Percentiles rank a stretch among this genome's conserved stretches.
These are phyloP conservation scores for Platichthys flesus DNA, from an alignment of 2,113 vertebrate species.

Conservation along the genomic window DNA sequence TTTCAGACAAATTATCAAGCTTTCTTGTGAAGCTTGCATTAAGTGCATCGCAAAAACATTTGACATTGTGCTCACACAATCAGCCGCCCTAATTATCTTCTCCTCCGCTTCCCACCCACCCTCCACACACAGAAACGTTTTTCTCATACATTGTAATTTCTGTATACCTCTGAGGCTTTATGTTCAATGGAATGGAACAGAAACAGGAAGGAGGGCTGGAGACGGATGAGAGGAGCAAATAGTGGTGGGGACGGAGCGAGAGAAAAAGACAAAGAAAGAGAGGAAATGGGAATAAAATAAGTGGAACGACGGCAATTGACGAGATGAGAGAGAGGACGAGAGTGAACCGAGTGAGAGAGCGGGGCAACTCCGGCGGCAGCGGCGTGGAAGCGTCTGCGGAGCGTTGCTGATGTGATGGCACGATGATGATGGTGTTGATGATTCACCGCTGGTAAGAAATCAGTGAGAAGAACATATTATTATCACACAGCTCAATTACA, in stretches of 20 bases:
- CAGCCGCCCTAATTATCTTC: constrained; percentile 56
- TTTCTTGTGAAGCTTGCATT: constrained; percentile 5
- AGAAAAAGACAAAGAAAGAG: constrained; percentile 30
- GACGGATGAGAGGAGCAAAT: constrained; percentile 44
- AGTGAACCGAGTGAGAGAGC: constrained; percentile 40
- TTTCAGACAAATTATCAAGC: neutral
- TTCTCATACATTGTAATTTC: constrained; percentile 47
- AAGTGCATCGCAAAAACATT: constrained; percentile 31
- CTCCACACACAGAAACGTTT: neutral
- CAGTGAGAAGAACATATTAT: constrained; percentile 75
- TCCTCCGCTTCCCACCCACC: neutral
- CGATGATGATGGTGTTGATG: constrained; percentile 74
- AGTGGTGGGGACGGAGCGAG: constrained; percentile 17
- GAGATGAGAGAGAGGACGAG: constrained; percentile 13
- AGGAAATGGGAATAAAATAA: constrained; percentile 61
- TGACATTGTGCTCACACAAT: constrained; percentile 50
- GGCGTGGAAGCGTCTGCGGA: constrained; percentile 46
- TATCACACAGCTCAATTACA: constrained; percentile 78
- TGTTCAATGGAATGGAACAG: constrained; percentile 49
- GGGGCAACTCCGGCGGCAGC: constrained; percentile 47
- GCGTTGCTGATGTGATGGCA: constrained; percentile 69
- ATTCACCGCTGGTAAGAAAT: constrained; percentile 74
- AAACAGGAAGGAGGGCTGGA: constrained; percentile 46
- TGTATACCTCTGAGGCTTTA: constrained; percentile 62
- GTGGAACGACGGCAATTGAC: constrained; percentile 65